Percentiles rank a stretch among this genome's conserved stretches.
These are phyloP conservation scores for Dioctria linearis DNA, from an alignment of 2,888 invertebrate genomes.

Conservation along the genomic window DNA sequence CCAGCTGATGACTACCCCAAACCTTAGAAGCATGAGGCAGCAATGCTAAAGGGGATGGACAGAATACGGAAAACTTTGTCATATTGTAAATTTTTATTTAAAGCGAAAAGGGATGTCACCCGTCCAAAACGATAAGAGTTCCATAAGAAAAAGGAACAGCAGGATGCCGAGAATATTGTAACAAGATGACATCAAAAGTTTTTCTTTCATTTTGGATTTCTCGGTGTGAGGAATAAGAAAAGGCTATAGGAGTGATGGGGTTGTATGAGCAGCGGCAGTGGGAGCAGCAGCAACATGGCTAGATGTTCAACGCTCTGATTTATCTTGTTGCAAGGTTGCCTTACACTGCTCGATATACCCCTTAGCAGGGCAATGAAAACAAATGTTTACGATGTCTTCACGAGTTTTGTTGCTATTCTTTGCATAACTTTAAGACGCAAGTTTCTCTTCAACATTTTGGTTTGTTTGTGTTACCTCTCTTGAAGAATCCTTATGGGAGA, in stretches of 20 bases:
- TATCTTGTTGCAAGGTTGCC: constrained; percentile 34
- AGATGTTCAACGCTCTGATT: constrained; percentile 34
- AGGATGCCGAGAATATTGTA: constrained; percentile 18
- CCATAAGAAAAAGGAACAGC: constrained; percentile 21
- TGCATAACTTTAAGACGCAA: constrained; percentile 33
- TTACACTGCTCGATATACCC: neutral
- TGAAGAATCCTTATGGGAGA: too few species aligned
- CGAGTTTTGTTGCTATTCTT: constrained; percentile 22
- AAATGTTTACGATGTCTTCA: constrained; percentile 34
- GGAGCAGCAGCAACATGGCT: constrained; percentile 20
- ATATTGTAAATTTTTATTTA: constrained; percentile 38
- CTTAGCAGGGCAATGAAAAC: constrained; percentile 32
- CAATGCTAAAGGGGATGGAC: neutral
- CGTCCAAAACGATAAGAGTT: constrained; percentile 38
- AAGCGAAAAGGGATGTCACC: constrained; percentile 30
- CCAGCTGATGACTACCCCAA: neutral
- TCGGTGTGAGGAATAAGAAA: neutral
- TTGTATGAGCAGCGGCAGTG: constrained; percentile 1
- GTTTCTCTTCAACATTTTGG: neutral
- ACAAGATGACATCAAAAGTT: constrained; percentile 42
- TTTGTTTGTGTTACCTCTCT: too few species aligned
- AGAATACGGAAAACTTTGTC: constrained; percentile 29
- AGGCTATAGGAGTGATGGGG: neutral
- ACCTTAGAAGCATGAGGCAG: neutral
- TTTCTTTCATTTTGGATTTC: constrained; percentile 16